Evolutionary conservation across 1,140 invertebrate species (phyloP), one percentile per base, ranked within the genome.

Genomic region (Drosophila arawakana): DNA sequence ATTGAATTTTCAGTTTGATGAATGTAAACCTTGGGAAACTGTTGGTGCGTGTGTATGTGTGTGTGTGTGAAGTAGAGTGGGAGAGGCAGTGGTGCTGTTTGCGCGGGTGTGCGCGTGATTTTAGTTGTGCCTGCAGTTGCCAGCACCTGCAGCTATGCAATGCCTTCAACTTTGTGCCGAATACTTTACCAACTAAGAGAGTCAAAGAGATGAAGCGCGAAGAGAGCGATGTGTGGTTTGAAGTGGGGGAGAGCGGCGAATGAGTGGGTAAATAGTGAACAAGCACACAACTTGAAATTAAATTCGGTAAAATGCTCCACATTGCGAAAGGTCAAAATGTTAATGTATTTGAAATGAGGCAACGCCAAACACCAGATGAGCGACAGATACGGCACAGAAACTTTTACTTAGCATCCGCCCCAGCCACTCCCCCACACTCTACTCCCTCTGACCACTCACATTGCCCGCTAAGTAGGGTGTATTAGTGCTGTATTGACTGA

Each of bases 321-420:
- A 73, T 80, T 52, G 50, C 67, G 46, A 88, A 88, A 88, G 83
- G 83, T 88, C 80, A 89, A 83, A 88, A 88, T 88, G 76, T 83
- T 88, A 88, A 88, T 88, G 83, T 88, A 89, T 88, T 88, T 88
- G 76, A 88, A 89, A 88, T 86, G 83, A 88, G 76, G 63, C 82
- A 58, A 49, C 44, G 54, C 47, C 57, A 37, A 18, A 52, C 13
- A 59, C 34, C 69, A 76, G 77, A 80, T 80, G 57, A 59, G 74
- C 47, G 47, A 30, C 25, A 84, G 78, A 85, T 85, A 80, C 54
- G 68, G 41, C 81, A 71, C 65, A 80, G 61, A 69, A 83, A 84
- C 76, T 76, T 82, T 83, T 58, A 50, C 75, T 77, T 61, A 67
- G 59, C 74, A 30, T 11, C 30, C 8, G 1, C n/a, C 9, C 10